Conservation (phyloP, 2,113 vertebrate species). For the Aplodontia rufa region DNA sequence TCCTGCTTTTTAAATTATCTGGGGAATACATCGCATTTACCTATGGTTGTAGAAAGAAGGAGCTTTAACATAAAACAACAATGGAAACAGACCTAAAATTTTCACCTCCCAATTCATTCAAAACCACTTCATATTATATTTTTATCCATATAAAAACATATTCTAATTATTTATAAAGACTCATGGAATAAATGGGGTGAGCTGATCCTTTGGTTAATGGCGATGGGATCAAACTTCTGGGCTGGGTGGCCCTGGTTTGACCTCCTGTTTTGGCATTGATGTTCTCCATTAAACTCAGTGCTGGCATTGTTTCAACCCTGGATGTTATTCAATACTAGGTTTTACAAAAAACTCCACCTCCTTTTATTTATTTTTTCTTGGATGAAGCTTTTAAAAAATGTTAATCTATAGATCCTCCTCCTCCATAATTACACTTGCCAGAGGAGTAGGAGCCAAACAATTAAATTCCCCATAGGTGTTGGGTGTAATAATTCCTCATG, state of each 20-base stretch:
- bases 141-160: background rate
- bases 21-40: background rate
- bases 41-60: background rate
- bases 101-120: background rate
- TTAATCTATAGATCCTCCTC: slow-evolving; percentile 80
- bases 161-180: background rate
- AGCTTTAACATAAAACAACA: background rate
- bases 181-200: background rate
- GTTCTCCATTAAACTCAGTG: slow-evolving; percentile 65
- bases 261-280: slow-evolving; percentile 51
- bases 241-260: slow-evolving; percentile 56
- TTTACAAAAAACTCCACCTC: slow-evolving; percentile 77
- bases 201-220: slow-evolving; percentile 14
- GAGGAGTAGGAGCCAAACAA: slow-evolving; percentile 85
- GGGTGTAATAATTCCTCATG: slow-evolving; percentile 83
- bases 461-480: slow-evolving; percentile 87
- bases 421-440: slow-evolving; percentile 84
- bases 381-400: slow-evolving; percentile 63
- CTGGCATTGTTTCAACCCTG: slow-evolving; percentile 74
- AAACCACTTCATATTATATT: background rate
- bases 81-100: background rate
- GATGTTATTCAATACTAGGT: slow-evolving; percentile 78
- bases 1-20: slow-evolving; percentile 5
- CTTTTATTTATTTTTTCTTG: slow-evolving; percentile 70
- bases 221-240: slow-evolving; percentile 33